phyloP scores from a whole-genome alignment of 2,888 invertebrate species.

The Pandemis corylana region DNA sequence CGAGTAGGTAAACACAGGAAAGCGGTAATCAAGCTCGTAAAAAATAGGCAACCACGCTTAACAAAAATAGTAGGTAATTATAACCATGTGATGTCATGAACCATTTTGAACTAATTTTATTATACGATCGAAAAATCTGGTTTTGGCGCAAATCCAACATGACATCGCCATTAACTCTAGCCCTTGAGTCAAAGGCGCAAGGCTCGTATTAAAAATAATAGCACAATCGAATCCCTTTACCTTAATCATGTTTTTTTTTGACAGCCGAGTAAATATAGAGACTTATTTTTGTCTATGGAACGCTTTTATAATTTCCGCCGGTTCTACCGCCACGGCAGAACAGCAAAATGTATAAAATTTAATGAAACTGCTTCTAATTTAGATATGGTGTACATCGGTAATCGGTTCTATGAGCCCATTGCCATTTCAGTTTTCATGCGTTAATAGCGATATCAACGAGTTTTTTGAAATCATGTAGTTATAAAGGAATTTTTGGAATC shows the following conservation, averaged over 20 bases:
- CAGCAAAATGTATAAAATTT: neutral
- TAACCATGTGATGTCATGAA: constrained; percentile 24
- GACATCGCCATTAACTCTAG: constrained; percentile 15
- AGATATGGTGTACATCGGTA: too few relatives aligned
- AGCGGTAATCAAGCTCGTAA: constrained; percentile 8
- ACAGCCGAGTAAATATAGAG: constrained; percentile 27
- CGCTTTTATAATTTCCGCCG: neutral
- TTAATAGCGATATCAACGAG: too few relatives aligned
- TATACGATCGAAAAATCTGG: constrained; percentile 32
- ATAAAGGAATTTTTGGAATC: too few relatives aligned
- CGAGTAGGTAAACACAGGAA: constrained; percentile 14
- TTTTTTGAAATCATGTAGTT: too few relatives aligned
- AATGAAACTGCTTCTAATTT: too few relatives aligned
- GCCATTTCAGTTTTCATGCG: too few relatives aligned
- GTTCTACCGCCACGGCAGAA: neutral
- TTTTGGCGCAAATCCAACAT: constrained; percentile 32
- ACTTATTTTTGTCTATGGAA: neutral
- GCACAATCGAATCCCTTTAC: constrained; percentile 1
- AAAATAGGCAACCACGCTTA: constrained; percentile 10
- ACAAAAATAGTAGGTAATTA: constrained; percentile 12
- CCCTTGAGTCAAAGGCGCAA: constrained; percentile 13
- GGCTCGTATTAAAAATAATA: constrained; percentile 1
- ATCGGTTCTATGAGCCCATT: too few relatives aligned
- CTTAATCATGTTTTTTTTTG: constrained; percentile 18
- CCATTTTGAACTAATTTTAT: constrained; percentile 34